Evolutionary conservation across 2,113 vertebrate species (phyloP).

Genomic region (Boleophthalmus pectinirostris): DNA sequence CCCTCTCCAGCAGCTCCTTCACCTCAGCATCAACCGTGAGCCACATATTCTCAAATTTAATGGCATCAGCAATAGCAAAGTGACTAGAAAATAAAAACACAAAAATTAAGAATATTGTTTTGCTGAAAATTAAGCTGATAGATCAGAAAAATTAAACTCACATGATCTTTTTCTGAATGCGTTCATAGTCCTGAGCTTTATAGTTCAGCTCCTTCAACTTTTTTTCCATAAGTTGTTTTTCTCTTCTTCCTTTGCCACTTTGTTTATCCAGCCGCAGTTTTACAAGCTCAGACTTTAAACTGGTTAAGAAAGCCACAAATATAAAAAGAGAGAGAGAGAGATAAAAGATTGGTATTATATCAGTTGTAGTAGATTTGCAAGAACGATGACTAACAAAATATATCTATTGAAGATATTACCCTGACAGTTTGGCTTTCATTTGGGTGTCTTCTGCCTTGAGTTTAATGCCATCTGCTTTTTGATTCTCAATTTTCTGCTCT

Average conservation of each 20-base stretch:
- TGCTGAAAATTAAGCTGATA: not conserved
- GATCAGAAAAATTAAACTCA: not conserved
- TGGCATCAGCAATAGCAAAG: not conserved
- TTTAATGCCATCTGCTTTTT: conserved; percentile 37
- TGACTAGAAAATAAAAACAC: not conserved
- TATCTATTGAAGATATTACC: conserved; percentile 60
- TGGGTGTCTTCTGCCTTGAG: conserved; percentile 68
- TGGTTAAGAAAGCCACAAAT: conserved; percentile 44
- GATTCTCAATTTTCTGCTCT: not conserved
- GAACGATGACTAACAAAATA: not conserved
- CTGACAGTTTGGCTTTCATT: conserved; percentile 76
- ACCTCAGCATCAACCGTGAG: conserved; percentile 5
- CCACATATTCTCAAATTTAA: not conserved
- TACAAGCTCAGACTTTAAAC: conserved; percentile 70
- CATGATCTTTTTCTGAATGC: conserved; percentile 1
- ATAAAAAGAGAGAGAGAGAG: not conserved
- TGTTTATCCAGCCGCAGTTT: conserved; percentile 47
- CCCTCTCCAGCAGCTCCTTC: conserved; percentile 2
- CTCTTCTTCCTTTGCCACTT: not conserved
- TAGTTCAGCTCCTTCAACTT: not conserved
- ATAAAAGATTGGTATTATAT: not conserved
- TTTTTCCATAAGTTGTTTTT: not conserved
- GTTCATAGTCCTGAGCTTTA: conserved; percentile 1
- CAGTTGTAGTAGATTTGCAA: not conserved
- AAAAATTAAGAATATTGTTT: not conserved